Percentiles rank a stretch among this genome's conserved stretches.
phyloP scores from a whole-genome alignment of 2,113 vertebrate genomes.

The Ochotona princeps region DNA sequence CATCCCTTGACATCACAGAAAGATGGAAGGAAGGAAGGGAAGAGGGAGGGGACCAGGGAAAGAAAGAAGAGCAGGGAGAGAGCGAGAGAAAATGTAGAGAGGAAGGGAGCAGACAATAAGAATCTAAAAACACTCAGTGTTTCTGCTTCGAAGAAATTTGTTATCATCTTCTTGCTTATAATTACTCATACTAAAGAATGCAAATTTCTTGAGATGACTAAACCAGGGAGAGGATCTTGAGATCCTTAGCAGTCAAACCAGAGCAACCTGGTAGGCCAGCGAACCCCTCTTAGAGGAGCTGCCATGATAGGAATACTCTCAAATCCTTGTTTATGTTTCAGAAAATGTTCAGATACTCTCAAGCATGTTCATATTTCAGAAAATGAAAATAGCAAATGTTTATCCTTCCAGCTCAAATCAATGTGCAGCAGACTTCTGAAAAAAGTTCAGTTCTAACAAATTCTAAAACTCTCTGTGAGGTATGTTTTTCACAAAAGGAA shows the following conservation, averaged over 20 bases:
- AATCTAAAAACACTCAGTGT: background rate
- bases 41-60: too few species aligned
- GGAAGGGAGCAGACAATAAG: background rate
- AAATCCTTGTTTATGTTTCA: conserved; percentile 40
- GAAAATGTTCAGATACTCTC: background rate
- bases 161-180: background rate
- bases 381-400: conserved; percentile 34
- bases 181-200: conserved; percentile 6
- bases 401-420: background rate
- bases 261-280: background rate
- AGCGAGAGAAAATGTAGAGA: too few species aligned
- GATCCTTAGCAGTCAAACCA: background rate
- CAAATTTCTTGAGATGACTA: conserved; percentile 10
- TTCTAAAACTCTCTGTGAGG: background rate
- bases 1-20: background rate
- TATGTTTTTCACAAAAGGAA: conserved; percentile 5
- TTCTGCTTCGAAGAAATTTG: background rate
- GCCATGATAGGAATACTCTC: background rate
- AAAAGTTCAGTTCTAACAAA: background rate
- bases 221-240: background rate
- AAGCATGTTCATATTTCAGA: conserved; percentile 33
- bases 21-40: background rate
- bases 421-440: conserved; percentile 1
- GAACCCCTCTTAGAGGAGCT: background rate
- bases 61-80: rapidly evolving